Percentiles rank a stretch among this genome's conserved stretches.
Conservation (phyloP, 2,797 vertebrate species). For the Acanthis flammea region DNA sequence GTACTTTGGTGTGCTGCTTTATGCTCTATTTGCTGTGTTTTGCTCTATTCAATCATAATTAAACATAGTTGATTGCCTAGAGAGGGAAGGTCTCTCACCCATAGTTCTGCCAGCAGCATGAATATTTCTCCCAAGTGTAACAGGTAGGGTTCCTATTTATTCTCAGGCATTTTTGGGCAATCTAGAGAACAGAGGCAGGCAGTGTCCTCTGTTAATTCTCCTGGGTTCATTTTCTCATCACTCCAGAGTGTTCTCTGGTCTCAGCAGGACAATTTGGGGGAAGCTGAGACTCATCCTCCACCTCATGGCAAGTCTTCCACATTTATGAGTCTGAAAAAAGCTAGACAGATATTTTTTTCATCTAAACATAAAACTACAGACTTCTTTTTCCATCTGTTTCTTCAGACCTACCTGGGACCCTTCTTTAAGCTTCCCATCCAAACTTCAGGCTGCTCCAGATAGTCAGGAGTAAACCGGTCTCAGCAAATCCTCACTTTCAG, state of each 20-base stretch:
- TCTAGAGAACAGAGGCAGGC: neutral
- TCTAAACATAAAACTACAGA: neutral
- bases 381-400: neutral
- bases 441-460: neutral
- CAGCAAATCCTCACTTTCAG: neutral
- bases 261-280: neutral
- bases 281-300: neutral
- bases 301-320: neutral
- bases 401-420: neutral
- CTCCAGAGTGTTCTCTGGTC: neutral
- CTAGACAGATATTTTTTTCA: neutral
- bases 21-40: neutral
- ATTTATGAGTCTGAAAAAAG: neutral
- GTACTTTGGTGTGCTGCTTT: neutral
- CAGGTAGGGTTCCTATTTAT: neutral
- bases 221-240: neutral
- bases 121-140: neutral
- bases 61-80: neutral
- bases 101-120: neutral
- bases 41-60: neutral
- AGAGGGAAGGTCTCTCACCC: neutral
- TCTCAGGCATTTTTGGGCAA: rapidly evolving
- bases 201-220: neutral
- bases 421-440: neutral
- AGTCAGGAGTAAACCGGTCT: neutral